Percentiles rank a stretch among this genome's conserved stretches.
These are phyloP conservation scores for Venustoraphidia nigricollis DNA, from an alignment of 2,888 invertebrate species.

Conservation along the genomic window DNA sequence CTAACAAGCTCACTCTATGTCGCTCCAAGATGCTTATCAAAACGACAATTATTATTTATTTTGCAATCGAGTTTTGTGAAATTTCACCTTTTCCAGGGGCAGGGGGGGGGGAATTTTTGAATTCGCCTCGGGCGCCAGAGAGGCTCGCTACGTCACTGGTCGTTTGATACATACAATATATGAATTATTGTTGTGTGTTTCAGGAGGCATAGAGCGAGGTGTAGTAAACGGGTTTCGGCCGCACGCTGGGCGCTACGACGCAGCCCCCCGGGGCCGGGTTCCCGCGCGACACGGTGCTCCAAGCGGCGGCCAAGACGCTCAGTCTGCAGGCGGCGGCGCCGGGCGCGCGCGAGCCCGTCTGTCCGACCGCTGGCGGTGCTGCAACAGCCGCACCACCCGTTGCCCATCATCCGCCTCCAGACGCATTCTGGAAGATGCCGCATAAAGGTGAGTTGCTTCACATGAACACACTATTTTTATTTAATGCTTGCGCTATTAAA, in stretches of 20 bases:
- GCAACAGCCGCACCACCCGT: conserved; percentile 39
- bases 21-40: no score
- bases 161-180: no score
- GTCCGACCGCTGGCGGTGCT: conserved; percentile 29
- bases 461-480: no score
- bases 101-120: no score
- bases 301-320: conserved; percentile 23
- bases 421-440: conserved; percentile 76
- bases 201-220: neutral
- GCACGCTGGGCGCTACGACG: conserved; percentile 5
- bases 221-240: neutral
- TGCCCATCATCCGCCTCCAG: conserved; percentile 52
- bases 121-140: no score
- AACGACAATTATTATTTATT: no score
- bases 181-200: neutral
- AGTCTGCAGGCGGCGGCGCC: conserved; percentile 31
- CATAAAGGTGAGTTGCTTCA: conserved; percentile 53
- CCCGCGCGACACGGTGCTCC: conserved; percentile 20
- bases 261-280: conserved; percentile 32
- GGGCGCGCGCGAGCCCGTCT: conserved; percentile 28
- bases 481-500: no score
- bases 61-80: no score
- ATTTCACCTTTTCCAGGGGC: no score
- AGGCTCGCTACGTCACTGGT: no score
- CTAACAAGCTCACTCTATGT: no score